Evolutionary conservation across 2,113 vertebrate genomes (phyloP).

Genomic region (Arizona elegans): DNA sequence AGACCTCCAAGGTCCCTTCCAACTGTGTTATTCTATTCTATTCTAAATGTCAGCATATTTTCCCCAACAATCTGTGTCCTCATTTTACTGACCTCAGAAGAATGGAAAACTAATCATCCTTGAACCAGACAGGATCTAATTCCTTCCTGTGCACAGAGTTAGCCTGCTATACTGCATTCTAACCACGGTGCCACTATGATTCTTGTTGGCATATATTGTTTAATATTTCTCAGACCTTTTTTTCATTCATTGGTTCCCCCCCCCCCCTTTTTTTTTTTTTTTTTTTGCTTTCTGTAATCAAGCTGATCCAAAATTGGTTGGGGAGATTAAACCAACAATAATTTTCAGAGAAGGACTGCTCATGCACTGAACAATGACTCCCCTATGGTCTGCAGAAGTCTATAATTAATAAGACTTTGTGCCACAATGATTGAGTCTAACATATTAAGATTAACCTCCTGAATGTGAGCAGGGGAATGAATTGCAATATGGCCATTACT

Average conservation of each 20-base stretch:
- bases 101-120: background rate
- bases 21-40: too few species aligned
- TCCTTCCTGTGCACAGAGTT: background rate
- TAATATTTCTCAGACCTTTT: background rate
- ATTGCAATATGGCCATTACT: background rate
- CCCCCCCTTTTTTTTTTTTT: too few species aligned
- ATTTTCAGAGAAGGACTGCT: background rate
- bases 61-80: background rate
- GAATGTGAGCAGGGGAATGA: background rate
- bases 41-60: too few species aligned
- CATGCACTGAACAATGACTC: background rate
- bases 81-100: background rate
- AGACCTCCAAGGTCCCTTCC: too few species aligned
- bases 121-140: background rate
- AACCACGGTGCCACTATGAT: background rate
- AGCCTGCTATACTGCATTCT: background rate
- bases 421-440: background rate
- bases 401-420: background rate
- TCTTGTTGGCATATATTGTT: background rate
- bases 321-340: background rate
- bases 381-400: background rate
- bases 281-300: background rate
- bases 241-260: background rate
- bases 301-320: background rate
- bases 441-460: background rate